Base-by-base conservation (phyloP, 2,797 vertebrate species). In the Orientallactaga sibirica region DNA sequence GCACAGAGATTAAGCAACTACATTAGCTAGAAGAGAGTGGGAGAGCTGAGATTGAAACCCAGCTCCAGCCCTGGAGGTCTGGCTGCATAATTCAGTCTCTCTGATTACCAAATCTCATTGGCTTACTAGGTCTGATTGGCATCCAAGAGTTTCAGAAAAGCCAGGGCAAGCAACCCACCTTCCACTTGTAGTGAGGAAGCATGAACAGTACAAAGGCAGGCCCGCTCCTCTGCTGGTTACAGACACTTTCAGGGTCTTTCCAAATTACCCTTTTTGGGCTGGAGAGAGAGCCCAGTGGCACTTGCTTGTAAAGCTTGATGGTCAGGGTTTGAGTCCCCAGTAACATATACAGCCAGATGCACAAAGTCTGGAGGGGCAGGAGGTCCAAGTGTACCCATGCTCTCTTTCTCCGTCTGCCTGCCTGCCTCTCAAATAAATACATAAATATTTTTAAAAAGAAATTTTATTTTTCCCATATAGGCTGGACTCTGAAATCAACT, bases 51-150 rank as follows among this genome's bases (percentile, higher is more conserved):
- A 64, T 62, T 62, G 16, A 74, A 73, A 61, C 3, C 52, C 73
- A 91, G 27, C 19, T 71, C 27, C 1, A 11, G 8, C 66, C 6
- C 2, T 2, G 24, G 41, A 0, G 8, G 0, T 22, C 4, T 33
- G 19, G 55, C 27, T 68, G 10, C 24, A 12, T 8, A 55, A 18
- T 66, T 22, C 37, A 71, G 24, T 62, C 43, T 80, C 16, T 2
- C n/a, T 62, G 25, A 15, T 81, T 52, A 20, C 24, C 27, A 9
- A 25, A 55, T n/a, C 15, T 14, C 11, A 58, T 58, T 16, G 55
- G 55, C 4, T 58, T 58, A 58, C 55, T 16, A 58, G 55, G 16
- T 58, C 0, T 2, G 11, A 58, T 58, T 19, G 19, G 52, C 10
- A 15, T 33, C 12, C 0, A 1, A 14, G 41, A 43, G 29, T 43